Evolutionary conservation across 2,888 invertebrate genomes (phyloP), one percentile per base, ranked within the genome.

Genomic region (Subacronicta megacephala): DNA sequence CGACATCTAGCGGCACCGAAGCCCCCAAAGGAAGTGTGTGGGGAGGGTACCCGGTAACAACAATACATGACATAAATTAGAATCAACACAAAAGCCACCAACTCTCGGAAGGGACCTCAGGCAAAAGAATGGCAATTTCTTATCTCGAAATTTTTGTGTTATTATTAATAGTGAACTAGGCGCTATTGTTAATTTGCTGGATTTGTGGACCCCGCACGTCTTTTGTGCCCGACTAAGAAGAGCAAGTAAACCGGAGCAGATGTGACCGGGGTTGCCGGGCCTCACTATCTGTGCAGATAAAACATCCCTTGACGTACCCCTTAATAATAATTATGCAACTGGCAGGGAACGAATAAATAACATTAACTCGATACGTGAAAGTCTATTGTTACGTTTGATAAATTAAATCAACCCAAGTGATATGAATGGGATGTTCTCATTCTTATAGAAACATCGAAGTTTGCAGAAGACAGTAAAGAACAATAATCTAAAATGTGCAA

Each of bases 51-150:
- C 83, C 83, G 80, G 80, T 80, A 84, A 80, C 82, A 87, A 93
- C 92, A 93, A 93, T 93, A 86, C 92, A 89, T 87, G 87, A 93
- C 93, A 93, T 94, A 94, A 93, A 93, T 94, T 93, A 93, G 92
- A 92, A 89, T 87, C 90, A 87, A 90, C 90, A 94, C 92, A 93
- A 94, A 93, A 90, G 92, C 82, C 80, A 83, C 67, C 84, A 83
- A 85, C 91, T 92, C 92, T 91, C 88, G 88, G 90, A 92, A 93
- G 92, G 93, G 92, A 91, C 87, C 87, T 87, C 85, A 80, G 78
- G 82, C 90, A 75, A 92, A 93, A 93, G 93, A 94, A 93, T 92
- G 87, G 90, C 93, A 93, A 92, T 90, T 92, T 89, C 93, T 92
- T 90, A 91, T 92, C 91, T 90, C 78, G 85, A 87, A 85, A 82